Conservation (phyloP, 2,797 vertebrate genomes). For the Philypnodon macrostomus region DNA sequence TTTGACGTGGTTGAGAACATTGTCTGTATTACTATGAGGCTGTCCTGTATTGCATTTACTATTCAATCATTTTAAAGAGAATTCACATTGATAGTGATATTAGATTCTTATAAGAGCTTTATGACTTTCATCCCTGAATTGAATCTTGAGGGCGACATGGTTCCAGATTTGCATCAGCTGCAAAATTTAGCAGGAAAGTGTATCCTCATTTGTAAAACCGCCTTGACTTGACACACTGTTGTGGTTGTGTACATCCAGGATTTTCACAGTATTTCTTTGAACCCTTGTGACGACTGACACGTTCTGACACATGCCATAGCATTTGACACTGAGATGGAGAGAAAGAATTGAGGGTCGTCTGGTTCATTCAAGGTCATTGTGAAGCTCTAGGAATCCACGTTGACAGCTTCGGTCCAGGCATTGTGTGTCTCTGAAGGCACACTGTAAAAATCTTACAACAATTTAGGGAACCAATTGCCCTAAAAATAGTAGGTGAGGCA, state of each 20-base stretch:
- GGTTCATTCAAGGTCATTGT: conserved; percentile 45
- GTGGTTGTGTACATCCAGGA: conserved; percentile 6
- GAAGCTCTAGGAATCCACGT: conserved; percentile 36
- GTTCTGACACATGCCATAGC: conserved; percentile 48
- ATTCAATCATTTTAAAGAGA: too few species aligned
- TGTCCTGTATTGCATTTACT: too few species aligned
- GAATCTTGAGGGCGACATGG: not conserved
- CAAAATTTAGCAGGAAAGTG: conserved; percentile 32
- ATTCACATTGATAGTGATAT: too few species aligned
- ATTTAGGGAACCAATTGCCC: too few species aligned
- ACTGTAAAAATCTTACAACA: too few species aligned
- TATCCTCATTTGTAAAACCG: conserved; percentile 20
- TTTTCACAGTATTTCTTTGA: conserved; percentile 25
- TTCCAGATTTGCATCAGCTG: conserved; percentile 24
- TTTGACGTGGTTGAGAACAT: too few species aligned
- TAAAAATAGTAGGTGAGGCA: too few species aligned
- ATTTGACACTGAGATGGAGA: conserved; percentile 31
- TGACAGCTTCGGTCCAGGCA: conserved; percentile 39
- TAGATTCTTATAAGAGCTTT: too few species aligned
- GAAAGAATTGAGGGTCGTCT: conserved; percentile 25
- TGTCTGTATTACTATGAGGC: too few species aligned
- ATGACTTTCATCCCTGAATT: not conserved
- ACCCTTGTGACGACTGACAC: conserved; percentile 28
- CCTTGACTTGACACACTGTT: conserved; percentile 8
- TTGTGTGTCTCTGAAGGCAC: conserved; percentile 25